These are phyloP conservation scores for Halcyon chelicuti DNA, from an alignment of 2,797 vertebrate species.

Conservation along the genomic window DNA sequence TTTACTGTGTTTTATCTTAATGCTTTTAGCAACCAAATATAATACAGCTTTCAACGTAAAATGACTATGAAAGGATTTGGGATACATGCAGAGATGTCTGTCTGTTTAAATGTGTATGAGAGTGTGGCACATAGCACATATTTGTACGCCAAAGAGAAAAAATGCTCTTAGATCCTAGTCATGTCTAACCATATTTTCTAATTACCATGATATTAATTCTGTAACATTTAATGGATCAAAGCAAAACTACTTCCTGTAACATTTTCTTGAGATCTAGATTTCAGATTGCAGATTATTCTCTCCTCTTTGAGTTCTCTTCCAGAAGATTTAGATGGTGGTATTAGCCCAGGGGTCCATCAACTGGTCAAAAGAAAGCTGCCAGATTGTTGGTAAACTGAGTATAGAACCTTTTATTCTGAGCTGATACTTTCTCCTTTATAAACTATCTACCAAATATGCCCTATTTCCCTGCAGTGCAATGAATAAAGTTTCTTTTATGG, in stretches of 20 bases:
- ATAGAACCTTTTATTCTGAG: not conserved
- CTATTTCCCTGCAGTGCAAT: not conserved
- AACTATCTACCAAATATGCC: not conserved
- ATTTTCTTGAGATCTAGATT: not conserved
- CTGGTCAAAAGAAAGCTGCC: not conserved
- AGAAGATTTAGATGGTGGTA: not conserved
- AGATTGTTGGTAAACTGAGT: not conserved
- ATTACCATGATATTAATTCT: not conserved
- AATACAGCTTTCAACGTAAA: not conserved
- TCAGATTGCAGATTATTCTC: not conserved
- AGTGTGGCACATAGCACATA: not conserved
- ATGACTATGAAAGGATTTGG: not conserved
- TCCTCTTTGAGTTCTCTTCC: not conserved
- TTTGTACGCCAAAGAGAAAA: not conserved
- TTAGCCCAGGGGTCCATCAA: not conserved
- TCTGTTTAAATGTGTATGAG: not conserved
- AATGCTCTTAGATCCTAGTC: not conserved
- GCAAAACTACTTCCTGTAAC: not conserved
- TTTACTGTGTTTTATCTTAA: slow-evolving; percentile 21
- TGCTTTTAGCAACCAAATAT: slow-evolving; percentile 21
- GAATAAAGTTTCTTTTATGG: not conserved
- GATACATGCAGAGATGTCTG: slow-evolving; percentile 1
- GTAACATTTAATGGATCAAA: not conserved
- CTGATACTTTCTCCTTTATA: not conserved
- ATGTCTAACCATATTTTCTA: not conserved